phyloP scores from a whole-genome alignment of 2,888 invertebrate genomes.

The Dicycla oo region DNA sequence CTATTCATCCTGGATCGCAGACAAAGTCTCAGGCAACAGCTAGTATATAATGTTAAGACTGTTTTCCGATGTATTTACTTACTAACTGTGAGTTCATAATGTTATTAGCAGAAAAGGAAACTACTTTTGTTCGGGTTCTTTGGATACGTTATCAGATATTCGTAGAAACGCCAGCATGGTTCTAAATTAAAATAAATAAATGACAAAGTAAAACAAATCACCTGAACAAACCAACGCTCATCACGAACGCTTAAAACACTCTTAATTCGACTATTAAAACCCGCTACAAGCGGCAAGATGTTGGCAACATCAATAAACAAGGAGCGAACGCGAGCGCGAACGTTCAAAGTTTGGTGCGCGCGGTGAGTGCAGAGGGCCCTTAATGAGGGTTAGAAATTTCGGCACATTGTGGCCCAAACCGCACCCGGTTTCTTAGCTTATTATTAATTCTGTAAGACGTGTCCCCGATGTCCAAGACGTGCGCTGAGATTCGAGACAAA shows the following conservation, averaged over 20 bases:
- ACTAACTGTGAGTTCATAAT: not conserved
- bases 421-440: conserved; percentile 90
- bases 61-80: conserved; percentile 41
- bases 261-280: conserved; percentile 88
- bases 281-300: conserved; percentile 85
- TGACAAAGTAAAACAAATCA: conserved; percentile 73
- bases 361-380: conserved; percentile 88
- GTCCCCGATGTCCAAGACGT: conserved; percentile 91
- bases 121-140: not conserved
- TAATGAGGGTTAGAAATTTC: conserved; percentile 90
- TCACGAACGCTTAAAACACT: conserved; percentile 80
- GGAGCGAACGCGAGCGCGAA: conserved; percentile 84
- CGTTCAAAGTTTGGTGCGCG: conserved; percentile 86
- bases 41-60: too few species aligned
- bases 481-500: conserved; percentile 90
- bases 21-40: too few species aligned
- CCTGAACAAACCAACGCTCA: conserved; percentile 66
- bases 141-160: not conserved
- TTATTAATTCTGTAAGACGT: conserved; percentile 91
- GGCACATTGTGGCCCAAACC: conserved; percentile 89
- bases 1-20: too few species aligned
- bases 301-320: conserved; percentile 89
- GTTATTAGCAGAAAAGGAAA: not conserved
- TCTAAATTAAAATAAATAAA: conserved; percentile 47
- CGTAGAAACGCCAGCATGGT: not conserved